Percentiles rank a stretch among this genome's conserved stretches.
Evolutionary conservation across 2,113 vertebrate species (phyloP).

Genomic region (Pelvicachromis taeniatus): DNA sequence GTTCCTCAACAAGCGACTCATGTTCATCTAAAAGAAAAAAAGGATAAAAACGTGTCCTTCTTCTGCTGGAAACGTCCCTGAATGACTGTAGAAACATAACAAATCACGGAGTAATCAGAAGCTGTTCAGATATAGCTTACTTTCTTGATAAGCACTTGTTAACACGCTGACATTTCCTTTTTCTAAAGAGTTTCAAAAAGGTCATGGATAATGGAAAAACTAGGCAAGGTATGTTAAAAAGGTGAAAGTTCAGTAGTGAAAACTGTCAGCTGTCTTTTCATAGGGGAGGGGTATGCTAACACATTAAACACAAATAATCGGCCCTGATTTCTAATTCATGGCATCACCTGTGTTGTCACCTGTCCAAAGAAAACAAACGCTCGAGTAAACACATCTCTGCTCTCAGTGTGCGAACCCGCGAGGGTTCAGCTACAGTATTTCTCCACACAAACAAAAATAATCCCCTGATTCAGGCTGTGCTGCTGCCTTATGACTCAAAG

Average conservation of each 20-base stretch:
- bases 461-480: background rate
- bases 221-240: background rate
- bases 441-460: constrained; percentile 16
- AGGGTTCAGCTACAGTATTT: background rate
- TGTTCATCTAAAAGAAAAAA: background rate
- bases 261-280: background rate
- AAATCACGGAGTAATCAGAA: background rate
- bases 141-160: background rate
- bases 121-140: background rate
- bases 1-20: background rate
- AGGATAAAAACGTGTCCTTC: background rate
- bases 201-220: background rate
- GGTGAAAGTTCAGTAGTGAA: background rate
- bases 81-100: background rate
- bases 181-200: background rate
- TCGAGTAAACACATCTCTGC: background rate
- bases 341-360: background rate
- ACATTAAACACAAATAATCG: background rate
- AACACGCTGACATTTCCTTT: background rate
- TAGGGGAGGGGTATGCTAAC: background rate
- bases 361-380: background rate
- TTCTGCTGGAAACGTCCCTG: background rate
- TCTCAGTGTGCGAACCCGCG: background rate
- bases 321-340: background rate
- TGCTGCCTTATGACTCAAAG: constrained; percentile 1